Evolutionary conservation across 2,797 vertebrate genomes (phyloP).

Genomic region (Lophius americanus): DNA sequence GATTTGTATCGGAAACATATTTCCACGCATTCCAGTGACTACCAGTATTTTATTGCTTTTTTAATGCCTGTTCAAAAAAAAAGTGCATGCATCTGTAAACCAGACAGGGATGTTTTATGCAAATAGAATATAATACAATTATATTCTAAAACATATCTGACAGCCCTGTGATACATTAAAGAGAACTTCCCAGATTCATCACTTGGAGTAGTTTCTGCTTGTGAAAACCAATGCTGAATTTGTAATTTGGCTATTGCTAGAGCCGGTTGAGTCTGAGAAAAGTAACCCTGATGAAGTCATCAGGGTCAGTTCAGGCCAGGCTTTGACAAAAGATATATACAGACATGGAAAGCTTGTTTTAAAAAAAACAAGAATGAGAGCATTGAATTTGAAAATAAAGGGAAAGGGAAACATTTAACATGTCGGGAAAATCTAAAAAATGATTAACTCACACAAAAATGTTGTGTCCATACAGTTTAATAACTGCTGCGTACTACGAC

Average conservation of each 20-base stretch:
- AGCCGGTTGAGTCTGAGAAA: constrained; percentile 10
- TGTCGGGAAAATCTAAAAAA: background rate
- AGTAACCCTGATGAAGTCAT: constrained; percentile 14
- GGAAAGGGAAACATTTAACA: background rate
- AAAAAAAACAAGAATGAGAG: background rate
- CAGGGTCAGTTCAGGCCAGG: constrained; percentile 18
- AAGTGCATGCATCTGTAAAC: background rate
- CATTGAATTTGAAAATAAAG: background rate
- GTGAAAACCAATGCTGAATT: constrained; percentile 42
- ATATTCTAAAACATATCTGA: constrained; percentile 27
- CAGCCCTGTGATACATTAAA: constrained; percentile 25
- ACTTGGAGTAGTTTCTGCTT: constrained; percentile 16
- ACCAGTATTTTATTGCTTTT: background rate
- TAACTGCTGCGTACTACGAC: no score
- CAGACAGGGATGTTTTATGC: constrained; percentile 1
- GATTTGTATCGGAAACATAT: constrained; percentile 1
- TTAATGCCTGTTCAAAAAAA: constrained; percentile 11
- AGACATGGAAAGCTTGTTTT: constrained; percentile 10
- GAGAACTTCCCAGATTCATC: constrained; percentile 28
- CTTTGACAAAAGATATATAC: background rate
- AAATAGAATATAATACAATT: constrained; percentile 3
- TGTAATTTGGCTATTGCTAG: constrained; percentile 22
- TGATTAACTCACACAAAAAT: no score
- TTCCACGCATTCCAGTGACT: background rate
- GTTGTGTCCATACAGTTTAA: no score